These are phyloP conservation scores for Ypsolopha sequella DNA, from an alignment of 2,888 invertebrate genomes.

Conservation along the genomic window DNA sequence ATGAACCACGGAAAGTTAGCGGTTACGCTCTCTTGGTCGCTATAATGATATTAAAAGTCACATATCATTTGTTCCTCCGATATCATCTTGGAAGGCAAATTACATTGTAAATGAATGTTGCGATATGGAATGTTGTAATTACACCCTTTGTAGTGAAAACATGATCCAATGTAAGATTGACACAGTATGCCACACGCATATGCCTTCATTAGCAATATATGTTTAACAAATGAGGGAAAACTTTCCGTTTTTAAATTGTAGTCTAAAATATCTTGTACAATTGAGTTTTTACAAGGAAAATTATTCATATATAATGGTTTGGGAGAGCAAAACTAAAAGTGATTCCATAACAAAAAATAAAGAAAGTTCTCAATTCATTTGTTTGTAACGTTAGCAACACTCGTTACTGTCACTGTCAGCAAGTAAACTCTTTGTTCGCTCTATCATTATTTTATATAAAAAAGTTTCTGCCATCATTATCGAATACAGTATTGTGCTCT, in stretches of 20 bases:
- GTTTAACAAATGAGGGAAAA: background rate
- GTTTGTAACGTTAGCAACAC: background rate
- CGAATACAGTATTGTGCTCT: background rate
- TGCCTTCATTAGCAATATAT: background rate
- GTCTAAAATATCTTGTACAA: too few species aligned
- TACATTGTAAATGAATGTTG: conserved; percentile 35
- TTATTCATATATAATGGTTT: too few species aligned
- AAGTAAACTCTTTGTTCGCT: background rate
- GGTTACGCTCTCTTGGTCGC: conserved; percentile 39
- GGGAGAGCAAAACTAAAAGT: too few species aligned
- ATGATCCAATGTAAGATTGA: conserved; percentile 2
- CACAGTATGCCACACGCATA: background rate
- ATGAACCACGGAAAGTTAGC: conserved; percentile 11
- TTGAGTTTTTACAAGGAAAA: too few species aligned
- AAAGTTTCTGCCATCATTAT: conserved; percentile 3
- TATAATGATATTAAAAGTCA: conserved; percentile 38
- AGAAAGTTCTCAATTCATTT: background rate
- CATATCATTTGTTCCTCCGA: conserved; percentile 42
- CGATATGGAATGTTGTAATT: conserved; percentile 35
- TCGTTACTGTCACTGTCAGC: background rate
- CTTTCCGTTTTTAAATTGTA: background rate
- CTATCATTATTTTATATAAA: background rate
- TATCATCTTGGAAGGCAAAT: conserved; percentile 35
- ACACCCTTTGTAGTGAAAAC: conserved; percentile 13
- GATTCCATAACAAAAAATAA: background rate